These are phyloP conservation scores for Spizella passerina DNA, from an alignment of 2,797 vertebrate species.

Conservation along the genomic window DNA sequence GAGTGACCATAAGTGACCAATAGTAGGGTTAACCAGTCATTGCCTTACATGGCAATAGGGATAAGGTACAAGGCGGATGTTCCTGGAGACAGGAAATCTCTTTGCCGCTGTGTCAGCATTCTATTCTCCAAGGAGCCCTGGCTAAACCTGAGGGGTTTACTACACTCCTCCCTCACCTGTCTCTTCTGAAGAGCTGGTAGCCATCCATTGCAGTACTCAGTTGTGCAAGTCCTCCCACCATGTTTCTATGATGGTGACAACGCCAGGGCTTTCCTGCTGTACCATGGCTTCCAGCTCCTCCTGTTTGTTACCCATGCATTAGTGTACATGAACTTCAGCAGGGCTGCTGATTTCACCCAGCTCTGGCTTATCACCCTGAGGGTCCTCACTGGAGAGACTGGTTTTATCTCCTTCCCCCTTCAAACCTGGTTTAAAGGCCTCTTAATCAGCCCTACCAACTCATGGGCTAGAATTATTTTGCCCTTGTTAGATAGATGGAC, in stretches of 20 bases:
- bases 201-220: neutral
- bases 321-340: neutral
- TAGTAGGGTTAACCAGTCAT: no score
- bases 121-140: no score
- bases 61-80: no score
- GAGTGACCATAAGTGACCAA: no score
- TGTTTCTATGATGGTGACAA: neutral
- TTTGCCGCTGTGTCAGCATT: no score
- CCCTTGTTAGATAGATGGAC: neutral
- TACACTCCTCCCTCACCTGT: neutral
- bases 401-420: neutral
- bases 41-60: no score
- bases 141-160: no score
- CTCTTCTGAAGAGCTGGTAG: neutral
- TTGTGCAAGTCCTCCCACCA: neutral
- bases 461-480: neutral
- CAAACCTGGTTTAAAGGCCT: neutral
- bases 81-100: no score
- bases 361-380: neutral
- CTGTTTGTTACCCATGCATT: neutral
- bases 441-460: neutral
- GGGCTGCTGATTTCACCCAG: neutral
- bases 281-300: neutral
- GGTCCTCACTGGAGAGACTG: neutral
- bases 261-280: neutral